Percentiles rank a stretch among this genome's conserved stretches.
Conservation (phyloP, 2,888 invertebrate species). For the Calliopum simillimum region DNA sequence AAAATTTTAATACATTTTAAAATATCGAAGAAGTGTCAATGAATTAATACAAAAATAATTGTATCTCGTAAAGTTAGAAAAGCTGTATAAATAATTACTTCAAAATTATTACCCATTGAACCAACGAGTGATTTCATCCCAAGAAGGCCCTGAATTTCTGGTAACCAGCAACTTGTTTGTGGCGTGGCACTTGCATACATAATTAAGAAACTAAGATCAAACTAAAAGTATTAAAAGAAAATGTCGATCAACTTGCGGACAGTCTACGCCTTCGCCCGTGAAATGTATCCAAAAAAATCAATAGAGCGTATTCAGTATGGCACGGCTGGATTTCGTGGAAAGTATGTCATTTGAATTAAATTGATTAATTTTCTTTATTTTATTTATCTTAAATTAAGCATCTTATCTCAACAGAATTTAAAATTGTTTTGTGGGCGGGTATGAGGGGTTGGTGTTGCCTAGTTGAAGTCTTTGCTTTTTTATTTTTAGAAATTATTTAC, state of each 20-base stretch:
- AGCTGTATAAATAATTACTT: too few relatives aligned
- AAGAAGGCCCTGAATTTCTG: background rate
- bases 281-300: conserved; percentile 79
- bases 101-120: background rate
- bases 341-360: conserved; percentile 58
- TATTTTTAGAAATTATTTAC: too few relatives aligned
- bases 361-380: too few relatives aligned
- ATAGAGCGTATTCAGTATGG: conserved; percentile 81
- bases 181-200: conserved; percentile 33
- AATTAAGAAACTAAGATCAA: background rate
- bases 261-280: conserved; percentile 80
- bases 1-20: too few relatives aligned
- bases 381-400: too few relatives aligned
- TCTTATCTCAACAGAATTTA: too few relatives aligned
- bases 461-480: too few relatives aligned
- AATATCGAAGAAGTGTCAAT: too few relatives aligned
- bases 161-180: background rate
- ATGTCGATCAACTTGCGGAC: conserved; percentile 66
- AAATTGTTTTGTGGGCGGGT: too few relatives aligned
- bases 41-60: too few relatives aligned
- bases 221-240: background rate
- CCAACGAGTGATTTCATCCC: background rate
- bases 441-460: too few relatives aligned
- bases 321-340: conserved; percentile 87
- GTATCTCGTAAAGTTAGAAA: too few relatives aligned